phyloP scores from a whole-genome alignment of 2,888 invertebrate species.

The Agriotes lineatus region DNA sequence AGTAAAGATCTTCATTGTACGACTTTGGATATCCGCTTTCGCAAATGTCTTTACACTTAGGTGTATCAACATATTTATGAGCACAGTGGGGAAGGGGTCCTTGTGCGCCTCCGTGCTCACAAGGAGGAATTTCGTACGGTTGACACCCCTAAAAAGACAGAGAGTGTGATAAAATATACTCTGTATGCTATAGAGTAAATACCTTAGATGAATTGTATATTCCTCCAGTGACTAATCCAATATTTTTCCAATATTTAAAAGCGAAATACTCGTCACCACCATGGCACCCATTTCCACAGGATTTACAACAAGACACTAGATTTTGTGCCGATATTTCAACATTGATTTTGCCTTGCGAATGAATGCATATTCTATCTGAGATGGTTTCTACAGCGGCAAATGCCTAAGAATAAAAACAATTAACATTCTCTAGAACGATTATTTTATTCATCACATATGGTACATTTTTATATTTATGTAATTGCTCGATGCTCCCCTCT shows the following conservation, averaged over 20 bases:
- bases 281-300: not conserved
- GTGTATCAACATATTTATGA: constrained; percentile 78
- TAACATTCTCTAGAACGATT: too few species aligned
- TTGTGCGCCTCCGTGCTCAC: constrained; percentile 91
- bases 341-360: not conserved
- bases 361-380: not conserved
- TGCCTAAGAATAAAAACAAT: too few species aligned
- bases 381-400: not conserved
- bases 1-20: constrained; percentile 82
- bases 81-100: constrained; percentile 81
- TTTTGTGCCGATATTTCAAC: not conserved
- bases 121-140: too few species aligned
- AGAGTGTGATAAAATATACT: not conserved
- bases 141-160: constrained; percentile 68
- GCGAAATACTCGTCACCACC: not conserved
- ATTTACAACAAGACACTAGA: not conserved
- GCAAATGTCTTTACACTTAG: constrained; percentile 82
- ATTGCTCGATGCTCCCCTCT: too few species aligned
- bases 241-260: not conserved
- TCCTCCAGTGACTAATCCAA: not conserved
- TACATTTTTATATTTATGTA: too few species aligned
- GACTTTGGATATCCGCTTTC: constrained; percentile 74
- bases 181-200: not conserved
- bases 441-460: too few species aligned
- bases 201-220: not conserved